These are phyloP conservation scores for Scomber colias DNA, from an alignment of 2,113 vertebrate species.

Conservation along the genomic window DNA sequence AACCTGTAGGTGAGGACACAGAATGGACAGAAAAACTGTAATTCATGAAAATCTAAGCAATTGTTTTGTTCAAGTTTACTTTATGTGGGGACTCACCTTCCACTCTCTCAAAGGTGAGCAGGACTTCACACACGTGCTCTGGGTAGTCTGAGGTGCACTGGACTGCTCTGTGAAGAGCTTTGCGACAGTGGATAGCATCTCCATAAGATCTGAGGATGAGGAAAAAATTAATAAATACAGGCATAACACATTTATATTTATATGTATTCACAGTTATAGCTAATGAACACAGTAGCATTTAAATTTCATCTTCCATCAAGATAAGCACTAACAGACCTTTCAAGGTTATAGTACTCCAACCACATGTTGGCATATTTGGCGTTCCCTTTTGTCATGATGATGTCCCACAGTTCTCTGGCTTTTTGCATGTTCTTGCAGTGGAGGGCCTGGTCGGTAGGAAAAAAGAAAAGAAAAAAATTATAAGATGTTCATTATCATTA, in stretches of 20 bases:
- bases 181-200: conserved; percentile 92
- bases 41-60: not conserved
- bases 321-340: conserved; percentile 85
- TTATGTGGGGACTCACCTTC: conserved; percentile 87
- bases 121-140: conserved; percentile 95
- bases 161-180: conserved; percentile 94
- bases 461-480: not conserved
- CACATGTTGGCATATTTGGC: conserved; percentile 99
- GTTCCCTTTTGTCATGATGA: conserved; percentile 98
- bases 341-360: conserved; percentile 97
- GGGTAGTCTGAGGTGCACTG: conserved; percentile 97
- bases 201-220: conserved; percentile 88
- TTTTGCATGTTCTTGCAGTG: conserved; percentile 98
- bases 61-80: not conserved
- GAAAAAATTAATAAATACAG: not conserved
- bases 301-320: not conserved
- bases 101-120: conserved; percentile 95
- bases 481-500: not conserved
- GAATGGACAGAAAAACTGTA: not conserved
- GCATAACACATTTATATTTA: not conserved
- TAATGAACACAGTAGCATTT: not conserved
- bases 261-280: not conserved
- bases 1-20: conserved; percentile 80
- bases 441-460: conserved; percentile 86
- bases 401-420: conserved; percentile 97